Conservation (phyloP, 2,113 vertebrate species). For the Carassius carassius region DNA sequence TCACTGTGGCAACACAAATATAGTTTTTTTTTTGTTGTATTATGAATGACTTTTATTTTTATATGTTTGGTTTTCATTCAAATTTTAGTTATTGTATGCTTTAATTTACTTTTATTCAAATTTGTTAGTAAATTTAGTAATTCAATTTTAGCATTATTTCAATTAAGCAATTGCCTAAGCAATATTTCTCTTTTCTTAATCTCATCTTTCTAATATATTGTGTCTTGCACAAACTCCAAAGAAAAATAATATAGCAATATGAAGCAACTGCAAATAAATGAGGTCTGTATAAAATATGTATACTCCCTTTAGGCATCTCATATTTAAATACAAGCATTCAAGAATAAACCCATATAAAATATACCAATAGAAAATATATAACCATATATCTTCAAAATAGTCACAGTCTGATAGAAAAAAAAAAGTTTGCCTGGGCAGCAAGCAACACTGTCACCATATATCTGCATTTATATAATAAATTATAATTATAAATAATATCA, state of each 20-base stretch:
- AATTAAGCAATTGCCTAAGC: too few relatives aligned
- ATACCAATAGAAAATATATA: neutral
- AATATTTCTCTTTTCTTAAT: too few relatives aligned
- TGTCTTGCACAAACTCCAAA: neutral
- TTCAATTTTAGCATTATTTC: too few relatives aligned
- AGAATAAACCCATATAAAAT: constrained; percentile 5
- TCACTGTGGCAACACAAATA: too few relatives aligned
- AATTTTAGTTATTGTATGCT: too few relatives aligned
- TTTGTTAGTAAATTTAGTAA: too few relatives aligned
- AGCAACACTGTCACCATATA: neutral
- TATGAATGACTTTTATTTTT: neutral
- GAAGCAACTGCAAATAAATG: neutral
- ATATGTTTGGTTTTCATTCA: neutral
- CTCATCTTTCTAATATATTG: too few relatives aligned
- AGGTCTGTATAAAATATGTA: neutral
- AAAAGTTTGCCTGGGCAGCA: neutral
- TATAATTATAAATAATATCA: neutral
- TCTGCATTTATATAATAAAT: neutral
- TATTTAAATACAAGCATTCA: neutral
- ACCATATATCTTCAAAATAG: neutral
- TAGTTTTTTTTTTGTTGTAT: neutral
- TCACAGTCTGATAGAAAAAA: neutral
- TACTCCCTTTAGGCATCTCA: neutral
- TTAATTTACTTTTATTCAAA: too few relatives aligned
- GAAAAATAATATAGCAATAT: neutral